Evolutionary conservation across 1,140 invertebrate species (phyloP), one percentile per base, ranked within the genome.

Genomic region (Proctacanthus coquilletti): DNA sequence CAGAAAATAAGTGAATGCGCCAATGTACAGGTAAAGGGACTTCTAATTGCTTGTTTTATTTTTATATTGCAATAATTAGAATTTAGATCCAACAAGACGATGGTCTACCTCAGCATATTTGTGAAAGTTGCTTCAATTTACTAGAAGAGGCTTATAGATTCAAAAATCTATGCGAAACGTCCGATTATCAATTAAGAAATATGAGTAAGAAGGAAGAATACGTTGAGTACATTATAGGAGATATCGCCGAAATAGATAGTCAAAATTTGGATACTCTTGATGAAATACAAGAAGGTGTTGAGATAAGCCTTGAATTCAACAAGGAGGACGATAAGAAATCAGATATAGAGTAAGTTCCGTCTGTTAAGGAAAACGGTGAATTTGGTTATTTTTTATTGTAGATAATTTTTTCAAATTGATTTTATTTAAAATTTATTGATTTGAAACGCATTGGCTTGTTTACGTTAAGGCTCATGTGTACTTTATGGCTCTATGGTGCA

Each of bases 111-210:
- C 44, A 44, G 13, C 46, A 45, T 30, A 36, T 51, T 3, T 51
- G 49, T 34, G 36, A 42, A 30, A 44, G 36, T 32, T 51, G 49
- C 35, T 42, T 36, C 10, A 30, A 35, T 21, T 35, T 42, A 3
- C 17, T 51, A 13, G 41, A 48, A 8, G 41, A 43, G 34, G 49
- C 49, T 37, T 45, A 48, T 38, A 47, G 49, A 32, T 45, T 51
- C 21, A 46, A 47, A 42, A 39, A 39, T 19, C 32, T 48, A 20
- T 49, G 42, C 20, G 37, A 49, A 29, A 39, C 47, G 33, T 48
- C 42, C 8, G 44, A 45, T 20, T 25, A 42, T 11, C 43, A 46
- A 32, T 29, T 50, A 6, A 36, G 39, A 18, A 39, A 42, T 4
- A 27, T 46, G 14, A 17, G 44, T 18, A 8, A 35, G 17, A 36